phyloP scores from a whole-genome alignment of 1,140 invertebrate genomes.

The Antheraea mylitta region DNA sequence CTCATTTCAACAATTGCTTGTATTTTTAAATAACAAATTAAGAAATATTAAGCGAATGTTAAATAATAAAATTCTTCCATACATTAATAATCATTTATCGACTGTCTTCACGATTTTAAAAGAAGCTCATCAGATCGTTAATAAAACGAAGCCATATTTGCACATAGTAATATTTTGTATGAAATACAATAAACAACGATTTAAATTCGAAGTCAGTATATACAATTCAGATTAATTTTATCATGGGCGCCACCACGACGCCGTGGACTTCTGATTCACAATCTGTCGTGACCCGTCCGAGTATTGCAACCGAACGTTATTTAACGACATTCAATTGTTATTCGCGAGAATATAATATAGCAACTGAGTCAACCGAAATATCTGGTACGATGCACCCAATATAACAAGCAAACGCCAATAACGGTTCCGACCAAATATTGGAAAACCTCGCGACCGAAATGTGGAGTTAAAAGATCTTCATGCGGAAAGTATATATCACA shows the following conservation, averaged over 20 bases:
- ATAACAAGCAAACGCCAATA: slow-evolving; percentile 23
- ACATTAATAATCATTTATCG: no score
- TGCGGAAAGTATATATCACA: slow-evolving; percentile 26
- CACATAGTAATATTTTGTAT: slow-evolving; percentile 14
- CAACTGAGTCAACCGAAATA: neutral
- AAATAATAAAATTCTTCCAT: no score
- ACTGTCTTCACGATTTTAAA: neutral
- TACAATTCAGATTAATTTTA: slow-evolving; percentile 48
- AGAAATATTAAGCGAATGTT: no score
- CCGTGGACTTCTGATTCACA: slow-evolving; percentile 51
- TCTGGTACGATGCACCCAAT: slow-evolving; percentile 8
- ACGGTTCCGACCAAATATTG: slow-evolving; percentile 18
- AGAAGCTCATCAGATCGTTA: neutral
- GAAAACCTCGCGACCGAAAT: slow-evolving; percentile 10
- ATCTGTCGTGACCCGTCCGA: slow-evolving; percentile 42
- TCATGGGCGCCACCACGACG: slow-evolving; percentile 46
- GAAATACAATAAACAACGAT: slow-evolving; percentile 30
- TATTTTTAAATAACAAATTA: no score
- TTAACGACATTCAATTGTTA: slow-evolving; percentile 14
- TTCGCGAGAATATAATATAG: slow-evolving; percentile 1
- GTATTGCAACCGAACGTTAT: slow-evolving; percentile 24
- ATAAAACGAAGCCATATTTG: neutral
- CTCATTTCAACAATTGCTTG: no score
- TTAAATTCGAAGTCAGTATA: slow-evolving; percentile 35
- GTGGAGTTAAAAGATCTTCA: slow-evolving; percentile 16